A percentile compares a stretch with the other conserved stretches of the same genome.
Conservation (phyloP, 2,113 vertebrate genomes). For the Loxodonta africana region DNA sequence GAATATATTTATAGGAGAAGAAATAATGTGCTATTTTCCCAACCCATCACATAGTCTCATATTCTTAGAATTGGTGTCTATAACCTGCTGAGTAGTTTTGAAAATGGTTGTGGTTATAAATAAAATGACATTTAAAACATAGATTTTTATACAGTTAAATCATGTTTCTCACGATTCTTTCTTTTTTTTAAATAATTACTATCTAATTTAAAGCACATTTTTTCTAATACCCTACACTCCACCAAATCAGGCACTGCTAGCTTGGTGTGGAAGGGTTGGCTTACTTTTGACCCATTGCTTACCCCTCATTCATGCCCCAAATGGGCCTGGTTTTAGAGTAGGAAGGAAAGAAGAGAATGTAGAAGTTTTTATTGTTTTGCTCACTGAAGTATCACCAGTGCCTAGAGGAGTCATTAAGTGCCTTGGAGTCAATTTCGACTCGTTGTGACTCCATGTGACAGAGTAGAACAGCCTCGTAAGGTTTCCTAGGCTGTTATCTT, state of each 20-base stretch:
- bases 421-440: background rate
- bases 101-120: constrained; percentile 37
- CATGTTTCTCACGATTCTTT: background rate
- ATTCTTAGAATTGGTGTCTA: constrained; percentile 45
- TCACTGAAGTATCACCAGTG: background rate
- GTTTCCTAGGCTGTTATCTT: background rate
- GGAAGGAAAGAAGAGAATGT: background rate
- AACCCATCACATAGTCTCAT: constrained; percentile 7
- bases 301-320: background rate
- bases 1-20: constrained; percentile 48
- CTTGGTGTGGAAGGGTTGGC: background rate
- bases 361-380: background rate
- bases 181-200: background rate
- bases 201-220: background rate
- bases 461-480: background rate
- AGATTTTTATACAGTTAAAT: background rate
- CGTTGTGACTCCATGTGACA: background rate
- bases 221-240: background rate
- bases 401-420: background rate
- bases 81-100: constrained; percentile 18
- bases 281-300: background rate
- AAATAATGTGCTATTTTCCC: constrained; percentile 31
- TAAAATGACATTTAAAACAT: constrained; percentile 42
- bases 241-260: background rate
- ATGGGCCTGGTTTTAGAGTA: background rate